These are phyloP conservation scores for Microcebus griseorufus DNA, from an alignment of 2,113 vertebrate genomes.

Conservation along the genomic window DNA sequence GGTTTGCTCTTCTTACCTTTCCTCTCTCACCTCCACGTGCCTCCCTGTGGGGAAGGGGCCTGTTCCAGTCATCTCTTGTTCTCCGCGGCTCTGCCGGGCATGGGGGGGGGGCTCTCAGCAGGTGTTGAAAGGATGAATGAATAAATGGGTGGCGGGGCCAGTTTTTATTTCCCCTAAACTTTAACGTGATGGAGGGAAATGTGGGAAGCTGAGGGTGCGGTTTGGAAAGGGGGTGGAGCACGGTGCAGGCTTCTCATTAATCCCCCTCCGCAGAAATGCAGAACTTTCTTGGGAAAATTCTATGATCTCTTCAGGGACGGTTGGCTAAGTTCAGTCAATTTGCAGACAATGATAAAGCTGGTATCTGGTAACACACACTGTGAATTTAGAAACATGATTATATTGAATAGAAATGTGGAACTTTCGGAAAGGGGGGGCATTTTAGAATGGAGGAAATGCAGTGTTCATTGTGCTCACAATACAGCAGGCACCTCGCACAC, in stretches of 20 bases:
- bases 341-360: neutral
- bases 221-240: neutral
- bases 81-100: neutral
- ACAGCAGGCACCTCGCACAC: neutral
- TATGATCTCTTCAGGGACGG: neutral
- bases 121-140: neutral
- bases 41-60: neutral
- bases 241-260: accelerated
- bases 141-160: neutral
- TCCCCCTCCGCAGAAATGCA: neutral
- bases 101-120: neutral
- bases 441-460: neutral
- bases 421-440: neutral
- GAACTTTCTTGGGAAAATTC: neutral
- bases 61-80: neutral
- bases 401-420: neutral
- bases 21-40: neutral
- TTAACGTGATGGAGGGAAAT: neutral
- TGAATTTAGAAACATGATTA: neutral
- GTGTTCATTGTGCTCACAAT: neutral
- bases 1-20: neutral
- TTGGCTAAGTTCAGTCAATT: neutral
- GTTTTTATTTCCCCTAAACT: neutral
- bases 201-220: neutral
- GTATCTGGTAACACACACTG: neutral